These are phyloP conservation scores for Apocheima hispidaria DNA, from an alignment of 2,888 invertebrate genomes.

Conservation along the genomic window DNA sequence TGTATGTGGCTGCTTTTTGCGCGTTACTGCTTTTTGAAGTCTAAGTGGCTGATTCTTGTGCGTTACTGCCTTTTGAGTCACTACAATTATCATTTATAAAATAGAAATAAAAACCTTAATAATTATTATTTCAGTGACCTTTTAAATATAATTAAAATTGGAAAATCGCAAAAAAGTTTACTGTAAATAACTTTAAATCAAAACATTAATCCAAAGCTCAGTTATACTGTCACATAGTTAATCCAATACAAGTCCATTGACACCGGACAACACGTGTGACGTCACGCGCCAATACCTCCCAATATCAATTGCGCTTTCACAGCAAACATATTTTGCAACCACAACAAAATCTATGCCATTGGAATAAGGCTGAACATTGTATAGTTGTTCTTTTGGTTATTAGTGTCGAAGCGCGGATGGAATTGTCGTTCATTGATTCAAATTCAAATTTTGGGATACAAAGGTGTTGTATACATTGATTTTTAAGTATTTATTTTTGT, in stretches of 20 bases:
- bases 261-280: constrained; percentile 60
- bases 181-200: neutral
- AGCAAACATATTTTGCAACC: constrained; percentile 37
- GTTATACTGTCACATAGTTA: constrained; percentile 15
- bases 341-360: neutral
- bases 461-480: constrained; percentile 44
- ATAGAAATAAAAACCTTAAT: too few relatives aligned
- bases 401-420: constrained; percentile 45
- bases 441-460: constrained; percentile 56
- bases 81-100: neutral
- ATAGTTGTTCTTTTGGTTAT: neutral
- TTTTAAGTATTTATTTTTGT: neutral
- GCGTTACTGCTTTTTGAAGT: too few relatives aligned
- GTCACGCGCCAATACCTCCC: constrained; percentile 60
- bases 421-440: constrained; percentile 62
- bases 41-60: too few relatives aligned
- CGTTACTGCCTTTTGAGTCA: neutral
- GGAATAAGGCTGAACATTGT: constrained; percentile 37
- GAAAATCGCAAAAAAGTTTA: neutral
- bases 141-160: too few relatives aligned
- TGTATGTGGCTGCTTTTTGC: too few relatives aligned
- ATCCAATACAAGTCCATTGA: constrained; percentile 28
- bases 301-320: constrained; percentile 56
- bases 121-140: too few relatives aligned
- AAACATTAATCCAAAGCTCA: neutral